A percentile compares a stretch with the other conserved stretches of the same genome.
Conservation (phyloP, 2,797 vertebrate genomes). For the Botia almorhae region DNA sequence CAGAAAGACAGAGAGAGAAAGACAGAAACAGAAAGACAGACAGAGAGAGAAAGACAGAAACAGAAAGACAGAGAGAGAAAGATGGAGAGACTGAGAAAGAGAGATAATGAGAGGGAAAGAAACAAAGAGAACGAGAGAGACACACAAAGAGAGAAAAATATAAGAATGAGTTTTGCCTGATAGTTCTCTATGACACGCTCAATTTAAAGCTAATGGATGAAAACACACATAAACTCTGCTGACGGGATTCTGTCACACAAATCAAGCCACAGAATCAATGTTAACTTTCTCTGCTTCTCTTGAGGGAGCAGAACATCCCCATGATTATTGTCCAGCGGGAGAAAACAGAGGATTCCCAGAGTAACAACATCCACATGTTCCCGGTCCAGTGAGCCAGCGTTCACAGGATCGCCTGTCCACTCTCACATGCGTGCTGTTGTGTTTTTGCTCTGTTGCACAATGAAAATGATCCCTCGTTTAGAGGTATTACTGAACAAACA, state of each 20-base stretch:
- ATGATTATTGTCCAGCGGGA: constrained; percentile 12
- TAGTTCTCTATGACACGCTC: neutral
- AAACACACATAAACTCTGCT: neutral
- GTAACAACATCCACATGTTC: neutral
- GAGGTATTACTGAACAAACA: neutral
- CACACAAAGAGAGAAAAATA: neutral
- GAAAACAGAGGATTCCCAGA: constrained; percentile 21
- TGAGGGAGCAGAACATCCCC: neutral
- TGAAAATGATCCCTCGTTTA: neutral
- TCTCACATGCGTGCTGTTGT: neutral
- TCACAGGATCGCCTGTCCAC: neutral
- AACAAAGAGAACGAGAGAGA: neutral
- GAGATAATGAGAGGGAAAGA: neutral
- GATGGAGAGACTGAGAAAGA: too few species aligned
- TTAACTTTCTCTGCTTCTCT: constrained; percentile 21
- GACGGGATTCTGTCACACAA: neutral
- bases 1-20: too few species aligned
- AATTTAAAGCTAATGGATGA: neutral
- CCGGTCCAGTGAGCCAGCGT: neutral
- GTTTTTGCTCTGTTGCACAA: neutral
- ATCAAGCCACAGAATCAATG: neutral
- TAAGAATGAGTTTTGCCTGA: neutral
- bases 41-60: too few species aligned
- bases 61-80: too few species aligned
- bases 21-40: too few species aligned